Conservation (phyloP, 2,797 vertebrate genomes). For the Sparus aurata region DNA sequence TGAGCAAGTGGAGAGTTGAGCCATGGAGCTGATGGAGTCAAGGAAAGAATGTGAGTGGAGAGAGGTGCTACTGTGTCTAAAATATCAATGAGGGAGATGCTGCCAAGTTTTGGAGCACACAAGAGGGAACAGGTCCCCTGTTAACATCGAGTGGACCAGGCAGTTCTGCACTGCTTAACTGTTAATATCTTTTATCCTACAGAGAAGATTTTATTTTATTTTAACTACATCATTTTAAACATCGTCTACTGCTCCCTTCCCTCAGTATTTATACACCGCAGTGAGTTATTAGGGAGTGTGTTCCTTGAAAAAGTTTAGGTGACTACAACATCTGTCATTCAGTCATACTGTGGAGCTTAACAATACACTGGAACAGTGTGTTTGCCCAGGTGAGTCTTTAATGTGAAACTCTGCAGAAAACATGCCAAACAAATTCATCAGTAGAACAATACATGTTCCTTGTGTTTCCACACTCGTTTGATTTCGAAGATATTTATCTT, state of each 20-base stretch:
- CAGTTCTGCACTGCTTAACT: constrained; percentile 19
- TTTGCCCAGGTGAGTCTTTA: constrained; percentile 79
- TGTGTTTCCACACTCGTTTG: constrained; percentile 87
- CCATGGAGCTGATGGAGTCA: constrained; percentile 78
- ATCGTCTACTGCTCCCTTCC: constrained; percentile 7
- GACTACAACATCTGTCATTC: constrained; percentile 69
- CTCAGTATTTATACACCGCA: not conserved
- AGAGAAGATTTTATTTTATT: not conserved
- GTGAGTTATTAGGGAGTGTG: constrained; percentile 33
- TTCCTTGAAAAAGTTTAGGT: constrained; percentile 65
- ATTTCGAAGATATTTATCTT: constrained; percentile 90
- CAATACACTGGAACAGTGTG: constrained; percentile 68
- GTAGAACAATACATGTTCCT: constrained; percentile 85
- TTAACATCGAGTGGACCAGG: constrained; percentile 54
- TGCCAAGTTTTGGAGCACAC: constrained; percentile 74
- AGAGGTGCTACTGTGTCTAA: constrained; percentile 82
- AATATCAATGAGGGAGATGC: constrained; percentile 82
- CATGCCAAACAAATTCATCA: constrained; percentile 86
- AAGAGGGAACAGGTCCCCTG: constrained; percentile 57
- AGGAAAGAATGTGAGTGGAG: constrained; percentile 80
- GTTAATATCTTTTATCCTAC: constrained; percentile 21
- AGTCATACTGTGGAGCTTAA: constrained; percentile 62
- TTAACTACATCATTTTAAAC: constrained; percentile 7
- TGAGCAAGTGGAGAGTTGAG: constrained; percentile 74
- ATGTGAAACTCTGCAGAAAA: constrained; percentile 76